Base-by-base conservation (phyloP, 2,797 vertebrate genomes). In the Nannoperca australis region DNA sequence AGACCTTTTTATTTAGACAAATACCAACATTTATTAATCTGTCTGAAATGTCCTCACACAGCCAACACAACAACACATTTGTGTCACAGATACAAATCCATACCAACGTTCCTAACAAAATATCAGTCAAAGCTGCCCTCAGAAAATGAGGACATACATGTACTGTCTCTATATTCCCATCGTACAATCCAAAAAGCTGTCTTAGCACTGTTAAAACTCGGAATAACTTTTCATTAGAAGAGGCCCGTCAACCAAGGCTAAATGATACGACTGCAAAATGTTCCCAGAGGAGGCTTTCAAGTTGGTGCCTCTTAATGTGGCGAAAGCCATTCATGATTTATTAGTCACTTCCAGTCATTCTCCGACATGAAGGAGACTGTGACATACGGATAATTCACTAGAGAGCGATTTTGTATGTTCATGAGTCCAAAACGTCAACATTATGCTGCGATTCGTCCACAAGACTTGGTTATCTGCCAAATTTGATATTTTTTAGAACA, bases 291-390 rank as follows among this genome's bases (percentile, higher is more conserved):
- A 84, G 64, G 54, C 71, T 75, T 79, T 83, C 45, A 81, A 73
- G 63, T 71, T 59, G 71, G 73, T 74, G 54, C 73, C 63, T 83
- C 1, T 49, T 32, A 68, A 82, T 66, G 69, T 68, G 56, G 72
- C 65, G 62, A 83, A 79, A 85, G 59, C 24, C 78, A 75, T 83
- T 86, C 60, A 85, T 83, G 84, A 88, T 89, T 87, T 76, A 91
- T 88, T 53, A 73, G 69, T 32, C 49, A 53, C 73, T 81, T 47
- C 70, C 75, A 44, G 10, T 77, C 72, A 55, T 67, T 79, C 54
- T 76, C 47, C 54, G 58, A 56, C 66, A 83, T 71, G 24, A 79
- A 66, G 69, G 81, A 72, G 61, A 78, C 64, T 15, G 32, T 44
- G 62, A 67, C 65, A 76, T 70, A 56, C 44, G 45, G 71, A 27